Percentiles rank a stretch among this genome's conserved stretches.
Conservation (phyloP, 1,140 invertebrate species). For the Sinonovacula constricta region DNA sequence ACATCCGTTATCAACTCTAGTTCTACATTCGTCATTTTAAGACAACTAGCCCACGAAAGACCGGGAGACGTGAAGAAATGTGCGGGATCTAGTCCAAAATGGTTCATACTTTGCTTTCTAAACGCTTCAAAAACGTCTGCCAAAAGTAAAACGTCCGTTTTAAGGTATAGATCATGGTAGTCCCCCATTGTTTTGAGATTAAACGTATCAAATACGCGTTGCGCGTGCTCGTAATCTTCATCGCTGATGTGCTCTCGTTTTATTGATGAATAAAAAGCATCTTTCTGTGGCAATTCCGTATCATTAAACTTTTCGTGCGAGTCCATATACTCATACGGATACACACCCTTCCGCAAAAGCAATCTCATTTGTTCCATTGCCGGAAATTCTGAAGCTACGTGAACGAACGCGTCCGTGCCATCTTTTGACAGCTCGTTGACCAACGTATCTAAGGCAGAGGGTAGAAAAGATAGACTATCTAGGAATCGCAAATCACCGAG, state of each 20-base stretch:
- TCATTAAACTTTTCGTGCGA: too few relatives aligned
- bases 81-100: slow-evolving; percentile 62
- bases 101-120: slow-evolving; percentile 44
- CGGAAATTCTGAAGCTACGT: slow-evolving; percentile 8
- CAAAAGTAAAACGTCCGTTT: slow-evolving; percentile 10
- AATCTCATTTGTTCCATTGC: too few relatives aligned
- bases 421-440: slow-evolving; percentile 35
- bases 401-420: slow-evolving; percentile 9
- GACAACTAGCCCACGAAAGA: slow-evolving; percentile 59
- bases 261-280: slow-evolving; percentile 8
- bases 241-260: background rate
- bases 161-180: slow-evolving; percentile 9
- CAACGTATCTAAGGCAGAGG: slow-evolving; percentile 22
- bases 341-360: too few relatives aligned
- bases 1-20: slow-evolving; percentile 61
- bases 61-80: slow-evolving; percentile 68
- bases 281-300: background rate
- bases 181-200: background rate
- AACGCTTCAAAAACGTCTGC: slow-evolving; percentile 80
- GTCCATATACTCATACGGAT: too few relatives aligned
- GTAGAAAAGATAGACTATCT: slow-evolving; percentile 38
- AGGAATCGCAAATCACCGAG: slow-evolving; percentile 42
- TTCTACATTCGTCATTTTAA: slow-evolving; percentile 59
- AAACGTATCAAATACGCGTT: slow-evolving; percentile 1
- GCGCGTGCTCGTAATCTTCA: too few relatives aligned